A percentile compares a stretch with the other conserved stretches of the same genome.
These are phyloP conservation scores for Toxotes lorentzi DNA, from an alignment of 2,797 vertebrate species.

Conservation along the genomic window DNA sequence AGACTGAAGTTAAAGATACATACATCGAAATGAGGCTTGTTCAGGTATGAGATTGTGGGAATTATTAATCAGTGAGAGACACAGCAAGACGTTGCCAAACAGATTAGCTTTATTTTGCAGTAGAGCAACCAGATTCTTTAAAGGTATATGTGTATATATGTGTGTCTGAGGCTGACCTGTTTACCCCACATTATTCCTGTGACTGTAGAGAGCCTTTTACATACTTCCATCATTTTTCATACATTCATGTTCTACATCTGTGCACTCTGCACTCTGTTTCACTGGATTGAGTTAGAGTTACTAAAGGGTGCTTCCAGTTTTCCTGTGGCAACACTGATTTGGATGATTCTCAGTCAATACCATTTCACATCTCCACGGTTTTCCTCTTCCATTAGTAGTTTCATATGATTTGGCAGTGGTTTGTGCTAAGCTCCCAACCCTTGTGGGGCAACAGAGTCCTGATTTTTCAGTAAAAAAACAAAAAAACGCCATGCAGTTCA, in stretches of 20 bases:
- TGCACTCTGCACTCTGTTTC: conserved; percentile 1
- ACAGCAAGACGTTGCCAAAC: conserved; percentile 4
- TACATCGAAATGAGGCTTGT: conserved; percentile 9
- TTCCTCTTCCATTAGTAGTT: conserved; percentile 32
- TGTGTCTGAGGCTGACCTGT: background rate
- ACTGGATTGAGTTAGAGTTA: conserved; percentile 14
- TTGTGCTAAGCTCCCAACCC: conserved; percentile 18
- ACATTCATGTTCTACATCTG: conserved; percentile 21
- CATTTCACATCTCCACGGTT: conserved; percentile 26
- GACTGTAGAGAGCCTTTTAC: conserved; percentile 12
- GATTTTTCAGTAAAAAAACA: background rate
- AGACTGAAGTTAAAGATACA: conserved; percentile 1
- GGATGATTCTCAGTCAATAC: conserved; percentile 27
- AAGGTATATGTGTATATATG: too few relatives aligned
- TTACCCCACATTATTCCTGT: background rate
- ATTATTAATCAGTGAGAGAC: conserved; percentile 7
- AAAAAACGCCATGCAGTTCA: conserved; percentile 22
- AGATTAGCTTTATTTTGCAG: background rate
- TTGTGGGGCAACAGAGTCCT: background rate
- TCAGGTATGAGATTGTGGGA: background rate
- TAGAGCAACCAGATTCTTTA: background rate
- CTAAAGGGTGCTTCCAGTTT: conserved; percentile 31
- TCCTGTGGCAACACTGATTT: conserved; percentile 29
- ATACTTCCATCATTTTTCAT: conserved; percentile 21
- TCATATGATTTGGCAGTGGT: conserved; percentile 45